Conservation (phyloP, 2,797 vertebrate species). For the Chrosomus eos region DNA sequence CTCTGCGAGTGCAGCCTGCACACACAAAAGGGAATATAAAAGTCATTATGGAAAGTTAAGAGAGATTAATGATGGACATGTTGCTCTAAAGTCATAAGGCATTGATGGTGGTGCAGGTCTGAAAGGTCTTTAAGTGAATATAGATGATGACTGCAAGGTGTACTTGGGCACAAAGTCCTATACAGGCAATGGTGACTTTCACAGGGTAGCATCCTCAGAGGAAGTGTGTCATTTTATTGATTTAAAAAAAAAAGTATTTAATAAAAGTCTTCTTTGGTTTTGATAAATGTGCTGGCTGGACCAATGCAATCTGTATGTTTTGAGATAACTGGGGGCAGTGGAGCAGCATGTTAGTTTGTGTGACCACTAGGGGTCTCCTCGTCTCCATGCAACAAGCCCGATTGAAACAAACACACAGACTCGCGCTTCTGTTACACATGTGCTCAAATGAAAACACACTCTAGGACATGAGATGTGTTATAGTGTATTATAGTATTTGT, state of each 20-base stretch:
- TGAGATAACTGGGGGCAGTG: background rate
- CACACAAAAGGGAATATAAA: background rate
- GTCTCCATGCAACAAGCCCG: conserved; percentile 43
- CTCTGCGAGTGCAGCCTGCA: conserved; percentile 83
- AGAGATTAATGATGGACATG: background rate
- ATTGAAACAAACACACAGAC: background rate
- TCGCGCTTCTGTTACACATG: background rate
- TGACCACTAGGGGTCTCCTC: conserved; percentile 62
- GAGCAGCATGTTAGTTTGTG: background rate
- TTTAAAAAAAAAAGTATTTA: background rate
- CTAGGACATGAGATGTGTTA: background rate
- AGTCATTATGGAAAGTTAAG: background rate
- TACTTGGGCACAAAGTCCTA: background rate
- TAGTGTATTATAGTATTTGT: background rate
- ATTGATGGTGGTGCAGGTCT: background rate
- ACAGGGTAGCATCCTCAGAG: background rate
- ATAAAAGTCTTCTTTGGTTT: background rate
- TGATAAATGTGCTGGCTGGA: background rate
- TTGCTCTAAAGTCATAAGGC: background rate
- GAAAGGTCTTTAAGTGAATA: background rate
- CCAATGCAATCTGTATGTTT: background rate
- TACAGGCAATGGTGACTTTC: background rate
- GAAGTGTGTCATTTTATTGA: background rate
- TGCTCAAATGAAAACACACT: background rate
- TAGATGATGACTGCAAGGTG: background rate